A percentile compares a stretch with the other conserved stretches of the same genome.
These are phyloP conservation scores for Catharus ustulatus DNA, from an alignment of 2,797 vertebrate species.

Conservation along the genomic window DNA sequence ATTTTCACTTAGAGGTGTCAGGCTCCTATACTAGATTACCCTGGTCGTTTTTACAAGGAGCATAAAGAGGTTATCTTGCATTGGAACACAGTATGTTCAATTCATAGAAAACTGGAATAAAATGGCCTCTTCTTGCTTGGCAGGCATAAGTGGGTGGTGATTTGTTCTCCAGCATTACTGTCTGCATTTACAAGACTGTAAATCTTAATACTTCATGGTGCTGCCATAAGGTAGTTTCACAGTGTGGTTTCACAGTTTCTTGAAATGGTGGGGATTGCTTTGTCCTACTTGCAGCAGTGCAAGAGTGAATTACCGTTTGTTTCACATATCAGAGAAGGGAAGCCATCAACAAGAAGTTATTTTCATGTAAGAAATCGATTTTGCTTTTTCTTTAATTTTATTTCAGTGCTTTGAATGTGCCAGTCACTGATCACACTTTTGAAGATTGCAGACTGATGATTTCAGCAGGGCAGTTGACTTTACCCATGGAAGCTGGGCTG, in stretches of 20 bases:
- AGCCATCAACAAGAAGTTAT: neutral
- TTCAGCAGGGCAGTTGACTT: constrained; percentile 91
- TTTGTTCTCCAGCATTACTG: neutral
- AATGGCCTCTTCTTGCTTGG: neutral
- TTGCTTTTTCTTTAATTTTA: neutral
- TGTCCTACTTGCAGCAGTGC: neutral
- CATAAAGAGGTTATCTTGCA: neutral
- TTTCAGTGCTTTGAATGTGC: constrained; percentile 85
- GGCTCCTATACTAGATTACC: neutral
- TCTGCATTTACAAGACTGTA: neutral
- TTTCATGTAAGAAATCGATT: neutral
- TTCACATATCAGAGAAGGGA: neutral
- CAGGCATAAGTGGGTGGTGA: neutral
- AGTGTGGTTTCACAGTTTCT: neutral
- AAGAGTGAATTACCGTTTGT: neutral
- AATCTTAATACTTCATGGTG: neutral
- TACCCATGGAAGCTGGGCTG: constrained; percentile 97
- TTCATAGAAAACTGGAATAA: neutral
- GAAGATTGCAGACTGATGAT: constrained; percentile 98
- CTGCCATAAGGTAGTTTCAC: neutral
- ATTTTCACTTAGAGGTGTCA: neutral
- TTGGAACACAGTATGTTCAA: neutral
- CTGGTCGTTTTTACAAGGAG: neutral
- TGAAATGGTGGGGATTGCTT: neutral
- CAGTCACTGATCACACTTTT: constrained; percentile 94